These are phyloP conservation scores for Epizoanthus rinbou DNA, from an alignment of 92 coral and sea anemone genomes.

Conservation along the genomic window DNA sequence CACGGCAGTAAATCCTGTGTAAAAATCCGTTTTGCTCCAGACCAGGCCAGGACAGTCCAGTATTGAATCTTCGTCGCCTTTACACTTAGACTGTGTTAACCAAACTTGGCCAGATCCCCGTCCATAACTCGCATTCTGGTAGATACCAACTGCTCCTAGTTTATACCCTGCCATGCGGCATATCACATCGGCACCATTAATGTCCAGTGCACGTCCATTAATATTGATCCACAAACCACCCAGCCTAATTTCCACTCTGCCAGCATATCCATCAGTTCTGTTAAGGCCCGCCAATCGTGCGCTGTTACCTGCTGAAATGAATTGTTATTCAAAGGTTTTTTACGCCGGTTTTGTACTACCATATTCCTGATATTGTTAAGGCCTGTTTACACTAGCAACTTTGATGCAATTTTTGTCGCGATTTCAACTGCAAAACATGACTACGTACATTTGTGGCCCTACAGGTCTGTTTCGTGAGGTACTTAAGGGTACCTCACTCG, in stretches of 20 bases:
- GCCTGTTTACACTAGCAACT: no score
- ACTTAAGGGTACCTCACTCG: no score
- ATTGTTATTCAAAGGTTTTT: no score
- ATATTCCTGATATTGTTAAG: no score
- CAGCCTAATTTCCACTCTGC: constrained; percentile 12
- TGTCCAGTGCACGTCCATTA: not conserved
- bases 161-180: constrained; percentile 34
- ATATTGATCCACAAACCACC: constrained; percentile 34
- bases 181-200: not conserved
- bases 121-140: constrained; percentile 4
- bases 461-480: no score
- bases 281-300: not conserved
- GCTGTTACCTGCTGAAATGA: not conserved
- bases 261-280: not conserved
- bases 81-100: not conserved
- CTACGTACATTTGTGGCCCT: no score
- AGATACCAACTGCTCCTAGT: not conserved
- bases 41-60: constrained; percentile 8
- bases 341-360: no score
- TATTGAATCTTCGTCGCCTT: not conserved
- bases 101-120: not conserved
- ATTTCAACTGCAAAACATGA: no score
- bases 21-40: not conserved
- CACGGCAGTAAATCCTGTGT: not conserved
- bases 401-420: no score